Evolutionary conservation across 2,113 vertebrate genomes (phyloP), one percentile per base, ranked within the genome.

Genomic region (Parus major): DNA sequence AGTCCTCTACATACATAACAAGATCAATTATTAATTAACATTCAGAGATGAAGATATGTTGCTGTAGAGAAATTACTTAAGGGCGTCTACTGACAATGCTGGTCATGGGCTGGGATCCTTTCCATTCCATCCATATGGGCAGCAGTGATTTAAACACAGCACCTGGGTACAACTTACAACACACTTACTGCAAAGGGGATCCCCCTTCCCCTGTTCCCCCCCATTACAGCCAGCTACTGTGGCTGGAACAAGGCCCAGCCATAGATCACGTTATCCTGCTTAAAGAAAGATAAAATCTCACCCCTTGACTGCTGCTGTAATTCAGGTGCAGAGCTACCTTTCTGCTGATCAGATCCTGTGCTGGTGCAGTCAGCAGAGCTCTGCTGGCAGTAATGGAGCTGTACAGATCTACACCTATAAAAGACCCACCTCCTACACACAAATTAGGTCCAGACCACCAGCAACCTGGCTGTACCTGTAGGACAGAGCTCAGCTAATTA

Each of bases 1-100:
- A 88, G 85, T 78, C 65, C 57, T 90, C 36, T 64, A 86, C 69
- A 81, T 93, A 92, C 57, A 75, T 90, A 88, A 92, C 80, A 83
- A 68, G 82, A 96, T 86, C 80, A 95, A 97, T 97, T 95, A 95
- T 94, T 95, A 96, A 96, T 96, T 94, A 95, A 71, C 86, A 88
- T 75, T 92, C 9, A 1, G 64, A 78, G 60, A 90, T 1, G 9
- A 85, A 75, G 75, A 75, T 73, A 71, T 6, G 64, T 53, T 81
- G 82, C 92, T 3, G 2, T 22, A 90, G 25, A 96, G 61, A 87
- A 96, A 94, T 68, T 86, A 92, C 81, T 72, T 55, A 42, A 60
- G 88, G 86, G 76, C 15, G 19, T 82, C 90, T 57, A 76, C 29
- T 84, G 87, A 91, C 46, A 77, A 18, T 3, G 4, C 68, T 83